Percentiles rank a stretch among this genome's conserved stretches.
Conservation (phyloP, 1,140 invertebrate genomes). For the Cylas formicarius region DNA sequence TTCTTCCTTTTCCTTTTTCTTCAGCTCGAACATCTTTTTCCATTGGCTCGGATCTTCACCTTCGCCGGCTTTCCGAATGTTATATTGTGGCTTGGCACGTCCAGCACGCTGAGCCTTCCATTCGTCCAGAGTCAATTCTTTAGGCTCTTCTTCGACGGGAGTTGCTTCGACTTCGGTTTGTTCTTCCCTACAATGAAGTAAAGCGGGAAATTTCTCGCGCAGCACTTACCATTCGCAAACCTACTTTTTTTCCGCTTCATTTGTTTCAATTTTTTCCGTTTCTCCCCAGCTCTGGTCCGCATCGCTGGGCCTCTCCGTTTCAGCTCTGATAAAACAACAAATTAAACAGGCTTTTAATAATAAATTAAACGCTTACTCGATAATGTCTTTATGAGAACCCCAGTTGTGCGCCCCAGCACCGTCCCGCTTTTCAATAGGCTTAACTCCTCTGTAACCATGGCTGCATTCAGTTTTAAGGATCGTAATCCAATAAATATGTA, state of each 20-base stretch:
- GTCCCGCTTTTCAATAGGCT: slow-evolving; percentile 88
- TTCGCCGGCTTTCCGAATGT: slow-evolving; percentile 85
- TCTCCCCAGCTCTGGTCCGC: slow-evolving; percentile 39
- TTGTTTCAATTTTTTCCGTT: slow-evolving; percentile 46
- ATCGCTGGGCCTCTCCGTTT: slow-evolving; percentile 35
- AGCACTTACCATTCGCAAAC: slow-evolving; percentile 4
- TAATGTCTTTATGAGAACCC: slow-evolving; percentile 88
- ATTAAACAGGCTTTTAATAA: slow-evolving; percentile 5
- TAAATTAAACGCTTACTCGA: slow-evolving; percentile 54
- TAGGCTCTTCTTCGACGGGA: slow-evolving; percentile 66
- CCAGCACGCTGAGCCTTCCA: slow-evolving; percentile 73
- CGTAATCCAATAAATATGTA: neutral
- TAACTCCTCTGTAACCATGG: slow-evolving; percentile 70
- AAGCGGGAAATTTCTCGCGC: neutral
- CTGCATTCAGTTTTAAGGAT: slow-evolving; percentile 37
- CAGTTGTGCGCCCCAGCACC: slow-evolving; percentile 92
- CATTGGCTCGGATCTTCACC: slow-evolving; percentile 84
- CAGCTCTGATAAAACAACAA: slow-evolving; percentile 28
- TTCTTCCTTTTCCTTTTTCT: slow-evolving; percentile 72
- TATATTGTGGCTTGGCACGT: slow-evolving; percentile 75
- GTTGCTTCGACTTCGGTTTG: slow-evolving; percentile 43
- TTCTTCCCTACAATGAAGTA: slow-evolving; percentile 38
- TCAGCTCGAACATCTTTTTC: slow-evolving; percentile 84
- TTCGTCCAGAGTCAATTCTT: slow-evolving; percentile 80
- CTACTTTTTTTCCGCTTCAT: slow-evolving; percentile 36